Conservation (phyloP, 1,140 invertebrate species). For the Hycleus cichorii region DNA sequence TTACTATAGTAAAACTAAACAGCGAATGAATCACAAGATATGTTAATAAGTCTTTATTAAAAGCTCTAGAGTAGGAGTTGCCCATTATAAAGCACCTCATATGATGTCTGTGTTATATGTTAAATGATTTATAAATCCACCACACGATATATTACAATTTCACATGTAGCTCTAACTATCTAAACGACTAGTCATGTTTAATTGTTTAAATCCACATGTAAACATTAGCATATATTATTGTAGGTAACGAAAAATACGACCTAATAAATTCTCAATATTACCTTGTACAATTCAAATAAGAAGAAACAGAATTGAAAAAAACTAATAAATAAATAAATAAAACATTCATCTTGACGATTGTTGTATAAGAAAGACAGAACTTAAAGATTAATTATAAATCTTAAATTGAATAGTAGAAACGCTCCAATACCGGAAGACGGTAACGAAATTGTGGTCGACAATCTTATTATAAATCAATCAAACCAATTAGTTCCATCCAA, state of each 20-base stretch:
- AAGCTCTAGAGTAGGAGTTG: conserved; percentile 4
- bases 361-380: too few species aligned
- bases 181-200: conserved; percentile 1
- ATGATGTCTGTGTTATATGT: conserved; percentile 7
- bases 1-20: conserved; percentile 8
- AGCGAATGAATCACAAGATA: conserved; percentile 7
- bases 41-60: conserved; percentile 10
- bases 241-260: too few species aligned
- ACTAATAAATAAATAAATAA: too few species aligned
- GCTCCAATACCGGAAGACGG: too few species aligned
- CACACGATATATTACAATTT: conserved; percentile 1
- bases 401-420: too few species aligned
- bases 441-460: too few species aligned
- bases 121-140: conserved; percentile 1
- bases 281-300: too few species aligned
- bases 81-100: not conserved
- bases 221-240: too few species aligned
- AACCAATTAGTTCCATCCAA: conserved; percentile 10
- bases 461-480: conserved; percentile 13
- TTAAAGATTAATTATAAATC: too few species aligned
- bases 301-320: too few species aligned
- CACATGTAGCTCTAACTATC: not conserved
- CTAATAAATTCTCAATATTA: too few species aligned
- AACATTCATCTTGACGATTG: too few species aligned
- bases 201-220: not conserved